Evolutionary conservation across 2,888 invertebrate genomes (phyloP), one percentile per base, ranked within the genome.

Genomic region (Nyleta sp.): DNA sequence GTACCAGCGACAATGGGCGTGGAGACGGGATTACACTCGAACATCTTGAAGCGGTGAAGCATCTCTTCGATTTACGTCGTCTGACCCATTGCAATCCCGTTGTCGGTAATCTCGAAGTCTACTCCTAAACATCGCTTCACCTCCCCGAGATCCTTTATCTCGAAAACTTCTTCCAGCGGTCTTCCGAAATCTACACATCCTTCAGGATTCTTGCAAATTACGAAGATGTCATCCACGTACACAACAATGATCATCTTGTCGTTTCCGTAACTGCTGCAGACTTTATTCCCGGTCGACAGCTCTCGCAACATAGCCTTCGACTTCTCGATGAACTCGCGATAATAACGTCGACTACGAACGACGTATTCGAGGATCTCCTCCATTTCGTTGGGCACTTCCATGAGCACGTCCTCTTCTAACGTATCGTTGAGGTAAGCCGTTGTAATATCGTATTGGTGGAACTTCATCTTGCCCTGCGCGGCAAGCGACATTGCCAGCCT

Each of bases 1-100:
- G 24, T 40, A 38, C 72, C 52, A 40, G 38, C 8, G 46, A 68
- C 78, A 7, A 82, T 53, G 1, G 83, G 85, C 11, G 84, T 85
- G 22, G 60, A 59, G 0, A 84, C 83, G 24, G 84, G 78, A 15
- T 86, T 82, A 15, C 76, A 81, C 22, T 85, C 74, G 7, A 48
- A 48, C 85, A 86, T 85, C 17, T 72, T 64, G 71, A 85, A 86
- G 4, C 83, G 68, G 33, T 80, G 60, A 35, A 85, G 68, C 8
- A 85, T 22, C 8, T 81, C 79, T 0, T 65, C 71, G n/a, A 86
- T 68, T 44, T 85, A 84, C 5, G 75, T 75, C 11, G 17, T 53
- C 67, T 85, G 84, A 18, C 18, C 40, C 8, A 80, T 59, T 24
- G 35, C 2, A 2, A 74, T 67, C 0, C 8, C 17, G 3, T 42